Base-by-base conservation (phyloP, 2,113 vertebrate genomes). In the Periophthalmodon schlosseri region DNA sequence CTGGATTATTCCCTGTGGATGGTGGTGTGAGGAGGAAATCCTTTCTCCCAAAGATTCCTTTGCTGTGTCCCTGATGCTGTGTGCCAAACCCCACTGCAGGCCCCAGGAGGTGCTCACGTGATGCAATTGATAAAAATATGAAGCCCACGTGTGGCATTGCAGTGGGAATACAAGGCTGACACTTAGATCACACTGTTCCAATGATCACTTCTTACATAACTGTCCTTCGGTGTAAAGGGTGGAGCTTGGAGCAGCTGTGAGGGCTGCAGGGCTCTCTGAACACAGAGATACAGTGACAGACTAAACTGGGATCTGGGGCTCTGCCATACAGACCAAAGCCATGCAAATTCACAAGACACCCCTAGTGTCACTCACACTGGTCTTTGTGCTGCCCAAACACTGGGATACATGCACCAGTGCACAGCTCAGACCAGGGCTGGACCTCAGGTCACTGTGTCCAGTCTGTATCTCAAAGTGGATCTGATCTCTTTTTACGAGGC, bases 241-340 rank as follows among this genome's bases (percentile, higher is more conserved):
- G 70, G 56, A 71, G 72, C 33, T 6, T 24, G 52, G 74, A 75
- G 86, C 90, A 91, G 86, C 86, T 88, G 84, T 79, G 63, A 54
- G 60, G 24, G 52, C 73, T 33, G 69, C 70, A 67, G 69, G 52
- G 28, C 57, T 67, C 24, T 21, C 66, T 50, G 49, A 16, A 10
- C 10, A 23, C 57, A 12, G 24, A 81, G 83, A 86, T 89, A 77
- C 61, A 54, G 79, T 88, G 85, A 79, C 83, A 74, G 73, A 89
- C 93, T 94, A 94, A 94, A 92, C 88, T 91, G 87, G 88, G 92
- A 89, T 36, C 69, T 89, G 88, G 77, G 75, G 60, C 50, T 74
- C 61, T 68, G 77, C 84, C 88, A 85, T 50, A 75, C 69, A 86
- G 82, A 75, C 61, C 69, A 46, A 63, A 84, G 69, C 20, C 23